A percentile compares a stretch with the other conserved stretches of the same genome.
These are phyloP conservation scores for Bolborhynchus lineola DNA, from an alignment of 2,113 vertebrate species.

Conservation along the genomic window DNA sequence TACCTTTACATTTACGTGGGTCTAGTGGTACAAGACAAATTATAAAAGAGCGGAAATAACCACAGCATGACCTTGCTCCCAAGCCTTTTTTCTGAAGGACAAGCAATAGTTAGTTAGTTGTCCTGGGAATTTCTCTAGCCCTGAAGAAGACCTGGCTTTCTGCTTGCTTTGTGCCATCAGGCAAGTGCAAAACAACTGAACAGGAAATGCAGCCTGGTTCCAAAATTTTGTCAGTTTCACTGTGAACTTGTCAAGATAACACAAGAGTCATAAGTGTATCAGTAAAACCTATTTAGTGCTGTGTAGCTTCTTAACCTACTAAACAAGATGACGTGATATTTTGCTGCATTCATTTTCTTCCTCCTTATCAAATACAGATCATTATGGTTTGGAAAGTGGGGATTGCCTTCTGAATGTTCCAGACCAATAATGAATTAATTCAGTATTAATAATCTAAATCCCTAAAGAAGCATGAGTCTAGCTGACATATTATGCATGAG, in stretches of 20 bases:
- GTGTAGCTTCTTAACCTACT: not conserved
- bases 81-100: not conserved
- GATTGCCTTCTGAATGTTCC: not conserved
- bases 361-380: not conserved
- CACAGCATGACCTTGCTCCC: fast-evolving
- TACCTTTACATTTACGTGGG: fast-evolving
- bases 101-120: not conserved
- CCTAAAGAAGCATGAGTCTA: not conserved
- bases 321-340: not conserved
- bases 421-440: not conserved
- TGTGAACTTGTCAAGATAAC: not conserved
- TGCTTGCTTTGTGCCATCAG: not conserved
- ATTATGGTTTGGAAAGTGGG: not conserved
- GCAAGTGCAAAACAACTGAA: not conserved
- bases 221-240: not conserved
- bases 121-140: not conserved
- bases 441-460: constrained; percentile 2
- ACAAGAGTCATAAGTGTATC: fast-evolving
- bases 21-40: not conserved
- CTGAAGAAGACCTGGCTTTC: not conserved
- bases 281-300: not conserved
- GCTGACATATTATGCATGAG: constrained; percentile 4
- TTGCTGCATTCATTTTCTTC: not conserved
- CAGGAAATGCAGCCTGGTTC: not conserved
- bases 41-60: not conserved